phyloP scores from a whole-genome alignment of 2,888 invertebrate species.

The Catocala fraxini region DNA sequence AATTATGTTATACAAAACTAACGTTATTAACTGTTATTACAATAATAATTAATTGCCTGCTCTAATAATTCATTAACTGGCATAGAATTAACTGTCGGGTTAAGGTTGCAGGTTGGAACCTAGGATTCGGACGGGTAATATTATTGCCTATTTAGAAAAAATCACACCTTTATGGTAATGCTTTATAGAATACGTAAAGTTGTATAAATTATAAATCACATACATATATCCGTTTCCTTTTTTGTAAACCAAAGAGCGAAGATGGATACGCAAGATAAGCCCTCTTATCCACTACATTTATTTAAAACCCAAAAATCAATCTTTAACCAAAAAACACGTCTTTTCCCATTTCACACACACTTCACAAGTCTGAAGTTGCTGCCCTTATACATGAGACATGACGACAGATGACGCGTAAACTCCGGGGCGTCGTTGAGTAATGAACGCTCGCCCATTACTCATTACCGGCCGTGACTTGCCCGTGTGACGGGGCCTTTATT shows the following conservation, averaged over 20 bases:
- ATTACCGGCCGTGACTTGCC: slow-evolving; percentile 73
- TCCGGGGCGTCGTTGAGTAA: slow-evolving; percentile 78
- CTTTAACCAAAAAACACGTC: slow-evolving; percentile 29
- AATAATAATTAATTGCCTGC: no score
- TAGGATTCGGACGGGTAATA: no score
- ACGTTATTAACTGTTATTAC: no score
- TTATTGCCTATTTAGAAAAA: no score
- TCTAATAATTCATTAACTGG: no score
- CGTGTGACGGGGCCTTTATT: slow-evolving; percentile 72
- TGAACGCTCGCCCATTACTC: slow-evolving; percentile 74
- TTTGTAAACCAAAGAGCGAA: neutral
- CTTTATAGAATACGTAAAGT: no score
- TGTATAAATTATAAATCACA: no score
- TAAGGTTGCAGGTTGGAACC: no score
- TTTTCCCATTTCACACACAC: slow-evolving; percentile 46
- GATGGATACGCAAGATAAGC: slow-evolving; percentile 21
- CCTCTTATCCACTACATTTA: slow-evolving; percentile 27
- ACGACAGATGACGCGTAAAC: slow-evolving; percentile 79
- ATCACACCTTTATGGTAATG: no score
- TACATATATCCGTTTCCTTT: no score
- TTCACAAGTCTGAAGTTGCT: slow-evolving; percentile 49
- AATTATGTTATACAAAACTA: no score
- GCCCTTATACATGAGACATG: slow-evolving; percentile 55
- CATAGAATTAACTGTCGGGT: no score
- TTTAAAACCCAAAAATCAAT: slow-evolving; percentile 40